Evolutionary conservation across 92 coral and sea anemone genomes (phyloP).

Genomic region (Scolanthus callimorphus): DNA sequence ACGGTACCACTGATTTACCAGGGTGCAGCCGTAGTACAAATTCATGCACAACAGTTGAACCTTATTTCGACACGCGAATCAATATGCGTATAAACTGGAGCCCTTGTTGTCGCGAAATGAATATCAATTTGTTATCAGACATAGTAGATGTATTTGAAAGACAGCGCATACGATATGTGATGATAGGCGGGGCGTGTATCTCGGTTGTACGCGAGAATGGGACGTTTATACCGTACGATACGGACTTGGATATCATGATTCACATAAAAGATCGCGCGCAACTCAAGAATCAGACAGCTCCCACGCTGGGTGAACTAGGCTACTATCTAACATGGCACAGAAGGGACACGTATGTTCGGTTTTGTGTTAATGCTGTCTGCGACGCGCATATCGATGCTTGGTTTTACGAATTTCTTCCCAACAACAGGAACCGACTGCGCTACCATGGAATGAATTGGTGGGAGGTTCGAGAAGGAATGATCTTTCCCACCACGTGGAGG

Average conservation of each 20-base stretch:
- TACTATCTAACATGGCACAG: slow-evolving; percentile 9
- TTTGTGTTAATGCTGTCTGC: slow-evolving; percentile 20
- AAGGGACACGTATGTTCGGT: slow-evolving; percentile 8
- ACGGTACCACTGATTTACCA: slow-evolving; percentile 18
- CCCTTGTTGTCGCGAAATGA: slow-evolving; percentile 32
- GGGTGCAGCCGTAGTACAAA: slow-evolving; percentile 11
- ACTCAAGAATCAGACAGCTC: slow-evolving; percentile 16
- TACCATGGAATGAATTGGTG: slow-evolving; percentile 22
- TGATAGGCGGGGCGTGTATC: slow-evolving; percentile 32
- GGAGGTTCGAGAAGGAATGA: slow-evolving; percentile 10
- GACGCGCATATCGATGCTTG: slow-evolving; percentile 38
- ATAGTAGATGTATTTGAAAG: slow-evolving; percentile 20
- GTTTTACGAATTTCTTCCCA: slow-evolving; percentile 23
- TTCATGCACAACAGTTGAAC: slow-evolving; percentile 22
- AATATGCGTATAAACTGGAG: slow-evolving; percentile 42
- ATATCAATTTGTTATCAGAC: slow-evolving; percentile 13
- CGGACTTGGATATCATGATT: slow-evolving; percentile 29
- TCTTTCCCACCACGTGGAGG: slow-evolving; percentile 27
- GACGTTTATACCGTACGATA: slow-evolving; percentile 31
- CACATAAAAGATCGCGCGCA: slow-evolving; percentile 27
- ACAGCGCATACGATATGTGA: slow-evolving; percentile 23
- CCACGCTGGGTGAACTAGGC: slow-evolving; percentile 12
- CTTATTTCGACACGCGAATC: slow-evolving; percentile 20
- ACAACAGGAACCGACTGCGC: slow-evolving; percentile 11
- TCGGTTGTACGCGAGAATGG: slow-evolving; percentile 37